phyloP scores from a whole-genome alignment of 2,888 invertebrate species.

The Diogma glabrata region DNA sequence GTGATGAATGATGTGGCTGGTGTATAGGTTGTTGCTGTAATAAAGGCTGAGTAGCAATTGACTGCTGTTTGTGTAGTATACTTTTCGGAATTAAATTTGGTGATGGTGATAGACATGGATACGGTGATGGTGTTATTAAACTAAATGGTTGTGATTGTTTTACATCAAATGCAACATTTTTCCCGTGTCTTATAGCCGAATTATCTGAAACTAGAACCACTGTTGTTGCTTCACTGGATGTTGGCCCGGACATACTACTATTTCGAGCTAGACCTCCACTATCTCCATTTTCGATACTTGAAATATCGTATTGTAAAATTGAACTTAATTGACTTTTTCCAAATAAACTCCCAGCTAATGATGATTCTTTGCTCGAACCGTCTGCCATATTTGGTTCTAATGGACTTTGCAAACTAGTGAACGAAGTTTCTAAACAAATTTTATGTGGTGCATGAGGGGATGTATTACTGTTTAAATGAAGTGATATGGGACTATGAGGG shows the following conservation, averaged over 20 bases:
- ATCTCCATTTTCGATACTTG: constrained; percentile 33
- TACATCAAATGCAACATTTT: constrained; percentile 34
- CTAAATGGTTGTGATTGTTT: constrained; percentile 4
- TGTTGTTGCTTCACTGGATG: constrained; percentile 28
- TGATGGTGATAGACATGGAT: constrained; percentile 18
- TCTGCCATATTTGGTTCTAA: constrained; percentile 23
- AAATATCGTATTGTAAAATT: constrained; percentile 36
- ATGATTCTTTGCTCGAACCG: constrained; percentile 31
- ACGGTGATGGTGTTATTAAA: constrained; percentile 8
- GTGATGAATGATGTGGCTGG: too few species aligned
- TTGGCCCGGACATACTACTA: constrained; percentile 29
- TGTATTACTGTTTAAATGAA: constrained; percentile 29
- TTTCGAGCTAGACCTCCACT: constrained; percentile 27
- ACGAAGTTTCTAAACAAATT: constrained; percentile 62
- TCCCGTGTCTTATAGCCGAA: constrained; percentile 21
- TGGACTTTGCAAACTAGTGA: constrained; percentile 54
- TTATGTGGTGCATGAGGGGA: constrained; percentile 43
- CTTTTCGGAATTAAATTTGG: constrained; percentile 22
- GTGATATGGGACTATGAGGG: constrained; percentile 42
- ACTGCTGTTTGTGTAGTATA: constrained; percentile 16
- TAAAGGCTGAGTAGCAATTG: neutral
- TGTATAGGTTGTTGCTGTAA: too few species aligned
- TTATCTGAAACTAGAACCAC: constrained; percentile 22
- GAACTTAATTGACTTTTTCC: constrained; percentile 36
- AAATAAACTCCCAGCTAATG: constrained; percentile 33